A percentile compares a stretch with the other conserved stretches of the same genome.
Evolutionary conservation across 2,113 vertebrate species (phyloP).

Genomic region (Aplodontia rufa): DNA sequence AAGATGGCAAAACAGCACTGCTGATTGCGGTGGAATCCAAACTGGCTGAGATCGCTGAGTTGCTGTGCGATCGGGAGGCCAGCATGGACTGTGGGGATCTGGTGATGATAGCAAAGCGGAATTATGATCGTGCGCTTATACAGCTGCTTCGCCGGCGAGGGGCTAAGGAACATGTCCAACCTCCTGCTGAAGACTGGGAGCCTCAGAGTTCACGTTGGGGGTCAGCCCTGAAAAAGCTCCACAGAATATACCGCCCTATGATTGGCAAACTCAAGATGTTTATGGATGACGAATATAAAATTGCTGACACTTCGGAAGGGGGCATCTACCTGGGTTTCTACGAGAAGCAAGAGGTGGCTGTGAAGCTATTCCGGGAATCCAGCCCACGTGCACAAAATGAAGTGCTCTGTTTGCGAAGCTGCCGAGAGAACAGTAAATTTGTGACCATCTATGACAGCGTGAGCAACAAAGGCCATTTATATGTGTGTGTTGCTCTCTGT

Average conservation of each 20-base stretch:
- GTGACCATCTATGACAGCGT: conserved; percentile 79
- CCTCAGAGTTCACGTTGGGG: conserved; percentile 80
- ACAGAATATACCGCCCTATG: conserved; percentile 51
- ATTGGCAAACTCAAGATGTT: conserved; percentile 83
- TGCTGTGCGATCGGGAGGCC: conserved; percentile 77
- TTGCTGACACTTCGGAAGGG: conserved; percentile 74
- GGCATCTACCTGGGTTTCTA: conserved; percentile 83
- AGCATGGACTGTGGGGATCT: conserved; percentile 66
- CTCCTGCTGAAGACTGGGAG: conserved; percentile 36
- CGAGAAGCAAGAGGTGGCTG: conserved; percentile 77
- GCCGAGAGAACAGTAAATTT: conserved; percentile 41
- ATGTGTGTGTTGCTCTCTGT: conserved; percentile 83
- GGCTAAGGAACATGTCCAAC: neutral
- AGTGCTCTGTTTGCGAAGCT: conserved; percentile 65
- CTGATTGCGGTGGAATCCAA: conserved; percentile 68
- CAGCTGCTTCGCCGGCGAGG: conserved; percentile 6
- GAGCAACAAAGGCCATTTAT: conserved; percentile 22
- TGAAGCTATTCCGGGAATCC: conserved; percentile 51
- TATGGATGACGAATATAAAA: conserved; percentile 60
- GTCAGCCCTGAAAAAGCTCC: conserved; percentile 64
- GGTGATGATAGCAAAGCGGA: neutral
- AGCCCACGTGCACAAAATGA: conserved; percentile 56
- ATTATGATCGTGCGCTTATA: neutral
- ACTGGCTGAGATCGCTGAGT: accelerated
- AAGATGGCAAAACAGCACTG: conserved; percentile 77